A percentile compares a stretch with the other conserved stretches of the same genome.
Conservation (phyloP, 35 echinoderm and acorn worm species). For the Ophioderma brevispina region DNA sequence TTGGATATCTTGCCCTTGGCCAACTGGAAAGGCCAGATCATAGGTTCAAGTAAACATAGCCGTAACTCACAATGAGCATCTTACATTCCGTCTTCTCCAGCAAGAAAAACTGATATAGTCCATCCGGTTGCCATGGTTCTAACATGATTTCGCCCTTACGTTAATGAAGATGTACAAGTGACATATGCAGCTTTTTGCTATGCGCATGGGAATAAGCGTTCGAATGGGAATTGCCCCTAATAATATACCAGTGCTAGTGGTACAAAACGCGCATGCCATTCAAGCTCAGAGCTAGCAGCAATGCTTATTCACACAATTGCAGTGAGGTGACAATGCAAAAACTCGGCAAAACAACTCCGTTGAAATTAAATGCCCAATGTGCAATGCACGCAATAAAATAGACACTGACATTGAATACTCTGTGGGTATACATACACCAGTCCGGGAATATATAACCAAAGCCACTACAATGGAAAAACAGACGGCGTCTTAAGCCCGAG, state of each 20-base stretch:
- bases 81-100: not conserved
- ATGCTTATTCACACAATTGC: not conserved
- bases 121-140: not conserved
- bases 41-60: not conserved
- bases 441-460: not conserved
- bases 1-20: not conserved
- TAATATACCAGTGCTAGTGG: not conserved
- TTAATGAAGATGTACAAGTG: not conserved
- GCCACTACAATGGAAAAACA: not conserved
- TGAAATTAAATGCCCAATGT: not conserved
- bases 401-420: not conserved
- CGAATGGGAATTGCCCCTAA: constrained; percentile 4
- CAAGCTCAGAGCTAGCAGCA: not conserved
- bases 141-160: not conserved
- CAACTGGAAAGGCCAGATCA: not conserved
- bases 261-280: not conserved
- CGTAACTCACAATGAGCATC: not conserved
- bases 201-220: not conserved
- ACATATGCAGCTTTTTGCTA: not conserved
- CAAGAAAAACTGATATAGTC: not conserved
- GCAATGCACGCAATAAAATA: not conserved
- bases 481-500: not conserved
- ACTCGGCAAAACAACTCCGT: too few relatives aligned
- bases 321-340: not conserved
- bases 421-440: not conserved